Evolutionary conservation across 92 coral and sea anemone species (phyloP), one percentile per base, ranked within the genome.

Genomic region (Micromussa lordhowensis): DNA sequence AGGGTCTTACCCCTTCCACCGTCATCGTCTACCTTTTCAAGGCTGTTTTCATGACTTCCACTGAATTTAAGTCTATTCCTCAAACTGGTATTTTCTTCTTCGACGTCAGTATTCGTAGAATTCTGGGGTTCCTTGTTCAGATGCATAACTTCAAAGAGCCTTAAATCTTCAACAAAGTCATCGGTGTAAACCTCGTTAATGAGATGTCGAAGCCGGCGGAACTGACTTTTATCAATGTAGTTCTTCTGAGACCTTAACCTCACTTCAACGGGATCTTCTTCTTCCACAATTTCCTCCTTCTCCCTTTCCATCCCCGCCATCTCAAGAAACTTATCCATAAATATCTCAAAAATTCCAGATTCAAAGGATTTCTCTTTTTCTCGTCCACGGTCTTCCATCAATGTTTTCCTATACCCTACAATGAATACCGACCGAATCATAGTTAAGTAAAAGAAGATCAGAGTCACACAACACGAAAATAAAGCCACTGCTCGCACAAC

Each of bases 131-230:
- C 40, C 3, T 48, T 8, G 6, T 54, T 28, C 15, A 57, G 19
- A 31, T 30, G 30, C 83, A 86, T 64, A 16, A 26, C 35, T 4
- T 86, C 68, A 32, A 90, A 82, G 3, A 92, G 59, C 36, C 34
- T 61, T 1, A 92, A 53, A 72, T 92, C 95, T 35, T 90, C 93
- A 5, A 57, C 76, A 59, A 90, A 90, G n/a, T 89, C 93, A 26
- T 90, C 95, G 2, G 85, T 74, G 84, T 90, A 92, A 16, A 82
- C 82, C n/a, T 79, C 91, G 34, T 92, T 87, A 22, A 90, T 58
- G 69, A 82, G 75, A 61, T 81, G 77, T n/a, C 34, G 81, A 51
- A 92, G 82, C 26, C 91, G 86, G 17, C 87, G 86, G 21, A 89
- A 81, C 75, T 92, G 95, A 29, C 86, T 90, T 49, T 82, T 78